Conservation (phyloP, 2,888 invertebrate species). For the Coelogynopora nodosa region DNA sequence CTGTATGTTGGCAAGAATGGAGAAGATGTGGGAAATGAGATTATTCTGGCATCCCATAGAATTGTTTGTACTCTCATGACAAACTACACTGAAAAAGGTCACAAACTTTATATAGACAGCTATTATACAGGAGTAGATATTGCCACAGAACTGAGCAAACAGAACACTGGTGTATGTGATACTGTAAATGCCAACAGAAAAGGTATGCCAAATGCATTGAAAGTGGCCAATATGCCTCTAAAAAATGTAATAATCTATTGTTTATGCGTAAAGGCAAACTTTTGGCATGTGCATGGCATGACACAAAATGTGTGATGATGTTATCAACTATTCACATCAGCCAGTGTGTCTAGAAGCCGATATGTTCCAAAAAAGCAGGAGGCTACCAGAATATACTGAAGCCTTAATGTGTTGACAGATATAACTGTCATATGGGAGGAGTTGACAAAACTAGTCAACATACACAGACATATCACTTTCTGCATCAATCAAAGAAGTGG, state of each 20-base stretch:
- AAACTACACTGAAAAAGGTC: background rate
- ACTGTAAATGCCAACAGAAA: background rate
- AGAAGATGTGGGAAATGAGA: background rate
- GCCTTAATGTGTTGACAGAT: background rate
- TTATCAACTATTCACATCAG: background rate
- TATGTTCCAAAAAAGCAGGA: background rate
- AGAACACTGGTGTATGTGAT: background rate
- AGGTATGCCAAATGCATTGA: background rate
- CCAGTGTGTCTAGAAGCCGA: background rate
- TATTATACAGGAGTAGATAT: background rate
- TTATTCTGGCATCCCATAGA: background rate
- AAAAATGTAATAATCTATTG: background rate
- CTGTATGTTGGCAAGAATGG: background rate
- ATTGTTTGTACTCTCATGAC: background rate
- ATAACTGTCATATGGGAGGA: no score
- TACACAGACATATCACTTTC: no score
- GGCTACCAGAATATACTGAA: background rate
- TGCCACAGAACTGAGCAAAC: background rate
- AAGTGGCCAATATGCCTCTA: background rate
- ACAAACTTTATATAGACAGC: background rate
- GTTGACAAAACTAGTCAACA: no score
- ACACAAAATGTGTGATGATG: background rate
- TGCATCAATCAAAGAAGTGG: no score
- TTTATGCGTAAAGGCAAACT: background rate
- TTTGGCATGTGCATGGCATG: background rate